Percentiles rank a stretch among this genome's conserved stretches.
These are phyloP conservation scores for Mormyrops boulengeri DNA, from an alignment of 2,797 vertebrate genomes.

Conservation along the genomic window DNA sequence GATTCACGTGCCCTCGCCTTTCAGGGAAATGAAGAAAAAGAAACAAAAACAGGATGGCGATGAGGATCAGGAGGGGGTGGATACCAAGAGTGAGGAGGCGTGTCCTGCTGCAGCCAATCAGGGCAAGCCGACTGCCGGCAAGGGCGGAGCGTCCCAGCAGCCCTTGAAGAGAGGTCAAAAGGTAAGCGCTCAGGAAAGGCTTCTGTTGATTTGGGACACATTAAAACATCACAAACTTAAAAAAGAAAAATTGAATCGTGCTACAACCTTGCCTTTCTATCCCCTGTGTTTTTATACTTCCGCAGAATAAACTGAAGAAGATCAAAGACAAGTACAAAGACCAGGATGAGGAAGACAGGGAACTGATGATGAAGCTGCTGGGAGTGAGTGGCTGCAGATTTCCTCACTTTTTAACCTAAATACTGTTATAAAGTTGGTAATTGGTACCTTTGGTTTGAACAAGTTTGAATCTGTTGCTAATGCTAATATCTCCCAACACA, in stretches of 20 bases:
- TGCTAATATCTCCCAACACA: background rate
- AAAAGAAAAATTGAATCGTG: background rate
- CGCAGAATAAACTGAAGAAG: slow-evolving; percentile 93
- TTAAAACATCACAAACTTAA: background rate
- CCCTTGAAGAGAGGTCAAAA: slow-evolving; percentile 85
- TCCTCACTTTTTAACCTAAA: background rate
- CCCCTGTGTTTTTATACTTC: background rate
- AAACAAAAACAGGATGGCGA: slow-evolving; percentile 63
- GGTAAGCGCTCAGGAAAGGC: slow-evolving; percentile 50
- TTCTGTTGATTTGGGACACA: background rate
- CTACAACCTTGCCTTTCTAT: background rate
- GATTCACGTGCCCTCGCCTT: slow-evolving; percentile 12
- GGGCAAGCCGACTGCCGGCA: slow-evolving; percentile 49
- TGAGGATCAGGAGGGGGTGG: slow-evolving; percentile 50
- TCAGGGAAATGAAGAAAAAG: slow-evolving; percentile 88
- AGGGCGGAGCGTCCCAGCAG: slow-evolving; percentile 44
- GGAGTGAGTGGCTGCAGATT: slow-evolving; percentile 65
- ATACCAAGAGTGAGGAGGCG: slow-evolving; percentile 49
- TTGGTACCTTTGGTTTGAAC: background rate
- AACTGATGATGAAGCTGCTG: slow-evolving; percentile 93
- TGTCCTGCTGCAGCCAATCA: slow-evolving; percentile 29
- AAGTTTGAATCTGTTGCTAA: background rate
- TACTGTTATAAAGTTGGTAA: background rate
- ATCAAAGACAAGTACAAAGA: slow-evolving; percentile 98
- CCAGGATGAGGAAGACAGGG: slow-evolving; percentile 95